Evolutionary conservation across 2,888 invertebrate species (phyloP), one percentile per base, ranked within the genome.

Genomic region (Aporophyla lueneburgensis): DNA sequence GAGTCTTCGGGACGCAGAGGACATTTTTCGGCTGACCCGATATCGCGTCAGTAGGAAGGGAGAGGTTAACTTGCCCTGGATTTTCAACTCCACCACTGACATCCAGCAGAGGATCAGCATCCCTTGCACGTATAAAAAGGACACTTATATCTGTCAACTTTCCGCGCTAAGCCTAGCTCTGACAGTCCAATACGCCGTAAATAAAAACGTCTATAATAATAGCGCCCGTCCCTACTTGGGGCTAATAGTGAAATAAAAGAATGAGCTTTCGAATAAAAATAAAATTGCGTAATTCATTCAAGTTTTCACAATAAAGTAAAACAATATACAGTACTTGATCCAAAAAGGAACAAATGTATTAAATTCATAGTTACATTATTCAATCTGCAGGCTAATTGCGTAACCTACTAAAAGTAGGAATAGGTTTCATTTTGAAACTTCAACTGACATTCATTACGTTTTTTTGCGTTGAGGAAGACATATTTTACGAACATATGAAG

Each of bases 321-420:
- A 40, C 33, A 74, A 53, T 73, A 62, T 49, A 63, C 33, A 67
- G 6, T 40, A n/a, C 43, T 76, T 46, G 16, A 54, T 74, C 59
- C 27, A 80, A 74, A 62, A 74, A 19, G 54, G 54, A 46, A 67
- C 27, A 63, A 54, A 73, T 74, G 19, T 62, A 58, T 61, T 66
- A 12, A 24, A 58, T 69, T 70, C 40, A 67, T 65, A 53, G 49
- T 53, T 68, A 68, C n/a, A 46, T 74, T 56, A 43, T 40, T 24
- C 33, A 33, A n/a, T 59, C 21, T 73, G 63, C 10, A 10, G 43
- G 43, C 1, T 46, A 46, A 12, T 46, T 46, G 5, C 43, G 43
- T 46, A 46, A 46, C 43, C 43, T 10, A 10, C 43, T 46, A 46
- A 46, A 9, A 46, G 43, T 46, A 46, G 43, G 10, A 46, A 10